Base-by-base conservation (phyloP, 2,113 vertebrate species). In the Tor tambroides region DNA sequence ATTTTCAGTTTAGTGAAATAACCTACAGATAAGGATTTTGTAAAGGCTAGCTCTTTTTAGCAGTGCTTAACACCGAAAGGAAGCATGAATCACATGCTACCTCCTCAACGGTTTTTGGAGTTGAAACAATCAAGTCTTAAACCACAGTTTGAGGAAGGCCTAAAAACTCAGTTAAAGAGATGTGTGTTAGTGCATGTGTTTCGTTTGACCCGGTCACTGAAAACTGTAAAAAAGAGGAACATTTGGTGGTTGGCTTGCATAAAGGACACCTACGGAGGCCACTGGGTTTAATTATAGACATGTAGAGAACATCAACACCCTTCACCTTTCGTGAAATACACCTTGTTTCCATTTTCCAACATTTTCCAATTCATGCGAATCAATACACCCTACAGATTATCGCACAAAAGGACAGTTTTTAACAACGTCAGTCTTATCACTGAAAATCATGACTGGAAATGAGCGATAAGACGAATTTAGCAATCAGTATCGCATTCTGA, bases 281-380 rank as follows among this genome's bases (percentile, higher is more conserved):
- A 38, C 23, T 19, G 23, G 14, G 32, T 80, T 41, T 80, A 80
- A 41, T 41, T 63, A 26, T 80, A 80, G 78, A 80, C 28, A 23
- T 5, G 17, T 17, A 3, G 46, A n/a, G 11, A 11, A 59, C 0
- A 5, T 28, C 4, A 59, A 56, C 19, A 5, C 17, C 17, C 51
- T 12, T 5, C 19, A 61, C 30, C 2, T 6, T 2, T 80, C 59
- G 28, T 80, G 54, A 56, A 3, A n/a, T 17, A 19, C 26, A 54
- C 15, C 1, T 41, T 41, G 38, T 43, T 74, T 74, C 7, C 71
- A 23, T 10, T 74, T 19, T 49, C 15, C 59, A 63, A n/a, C 59
- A 3, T 23, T n/a, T 61, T 10, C 9, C 59, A 9, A 61, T 61
- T 61, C 2, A 17, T 23, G 21, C 2, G 23, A 61, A 61, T 61